phyloP scores from a whole-genome alignment of 2,113 vertebrate species.

The Chauna torquata region DNA sequence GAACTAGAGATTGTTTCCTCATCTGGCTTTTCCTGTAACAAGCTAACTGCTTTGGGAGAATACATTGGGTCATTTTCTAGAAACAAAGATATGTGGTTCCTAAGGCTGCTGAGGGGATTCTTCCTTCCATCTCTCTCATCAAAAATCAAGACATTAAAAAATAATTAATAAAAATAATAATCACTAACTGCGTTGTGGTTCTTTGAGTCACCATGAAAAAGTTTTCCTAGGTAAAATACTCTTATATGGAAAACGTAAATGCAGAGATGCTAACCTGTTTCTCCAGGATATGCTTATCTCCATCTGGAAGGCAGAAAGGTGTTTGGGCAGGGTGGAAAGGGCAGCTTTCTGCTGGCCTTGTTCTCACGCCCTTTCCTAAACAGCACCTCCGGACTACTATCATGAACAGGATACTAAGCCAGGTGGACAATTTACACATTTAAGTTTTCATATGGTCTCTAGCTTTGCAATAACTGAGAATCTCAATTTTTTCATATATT shows the following conservation, averaged over 20 bases:
- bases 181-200: background rate
- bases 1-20: background rate
- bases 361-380: background rate
- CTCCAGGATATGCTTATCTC: background rate
- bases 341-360: background rate
- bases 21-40: background rate
- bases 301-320: background rate
- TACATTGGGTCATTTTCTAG: background rate
- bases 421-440: background rate
- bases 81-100: background rate
- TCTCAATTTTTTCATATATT: background rate
- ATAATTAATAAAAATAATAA: background rate
- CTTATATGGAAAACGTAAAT: background rate
- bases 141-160: background rate
- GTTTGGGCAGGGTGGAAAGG: accelerated
- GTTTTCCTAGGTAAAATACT: background rate
- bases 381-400: background rate
- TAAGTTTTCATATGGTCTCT: background rate
- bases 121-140: background rate
- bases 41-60: background rate
- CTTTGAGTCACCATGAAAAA: background rate
- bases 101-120: background rate
- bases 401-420: background rate
- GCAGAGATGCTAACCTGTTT: background rate
- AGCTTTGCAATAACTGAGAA: background rate